Base-by-base conservation (phyloP, 2,113 vertebrate species). In the Tor tambroides region DNA sequence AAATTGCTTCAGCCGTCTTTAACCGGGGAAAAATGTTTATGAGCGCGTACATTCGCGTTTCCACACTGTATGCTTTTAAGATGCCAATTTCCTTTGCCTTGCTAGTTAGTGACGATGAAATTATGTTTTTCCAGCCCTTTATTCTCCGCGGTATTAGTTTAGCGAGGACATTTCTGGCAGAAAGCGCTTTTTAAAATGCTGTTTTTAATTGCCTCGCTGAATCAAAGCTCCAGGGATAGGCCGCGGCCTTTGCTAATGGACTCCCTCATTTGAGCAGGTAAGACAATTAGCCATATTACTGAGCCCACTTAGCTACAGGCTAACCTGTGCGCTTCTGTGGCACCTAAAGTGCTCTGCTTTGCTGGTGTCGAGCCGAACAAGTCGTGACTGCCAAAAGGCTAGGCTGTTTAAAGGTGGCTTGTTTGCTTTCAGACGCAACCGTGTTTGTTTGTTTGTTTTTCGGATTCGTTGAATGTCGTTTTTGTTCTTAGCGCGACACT, bases 261-360 rank as follows among this genome's bases (percentile, higher is more conserved):
- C 89, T 90, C 90, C 87, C 91, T 93, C 92, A 94, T 94, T 91
- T 92, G 89, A 87, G 88, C 91, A 93, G 89, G 89, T 91, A 85
- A 93, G 91, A 90, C 93, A 94, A 95, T 95, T 95, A 95, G 93
- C 90, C 51, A 61, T 93, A 94, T 94, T 95, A 94, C 88, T 86
- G 90, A 89, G 91, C 91, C 89, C 92, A 88, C 90, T 91, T 90
- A 89, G 93, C 92, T 89, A 88, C 85, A 87, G 89, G 88, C 87
- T 92, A 93, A 93, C 93, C 92, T 89, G 78, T 65, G 90, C 90
- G 90, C 90, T 41, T 82, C 87, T 89, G 88, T 92, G 88, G 91
- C 87, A 71, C 21, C 88, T 88, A 91, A 89, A 93, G 71, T 83
- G 43, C 43, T 43, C 43, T 43, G 43, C 43, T 43, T 43, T 43